phyloP scores from a whole-genome alignment of 2,888 invertebrate genomes.

The Amaurobius ferox region DNA sequence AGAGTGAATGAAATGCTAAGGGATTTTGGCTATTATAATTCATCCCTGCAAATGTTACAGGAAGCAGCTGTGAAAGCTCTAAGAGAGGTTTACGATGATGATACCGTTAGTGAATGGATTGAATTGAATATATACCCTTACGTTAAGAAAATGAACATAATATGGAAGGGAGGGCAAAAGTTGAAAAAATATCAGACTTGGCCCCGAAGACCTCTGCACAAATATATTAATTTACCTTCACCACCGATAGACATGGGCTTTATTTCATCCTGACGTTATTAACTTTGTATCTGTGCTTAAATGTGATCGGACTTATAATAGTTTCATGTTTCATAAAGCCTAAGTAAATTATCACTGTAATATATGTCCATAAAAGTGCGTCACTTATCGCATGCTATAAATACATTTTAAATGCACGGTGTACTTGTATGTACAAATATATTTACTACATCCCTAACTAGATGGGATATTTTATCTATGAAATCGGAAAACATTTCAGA shows the following conservation, averaged over 20 bases:
- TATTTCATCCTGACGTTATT: conserved; percentile 50
- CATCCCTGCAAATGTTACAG: conserved; percentile 68
- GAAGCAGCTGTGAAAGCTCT: conserved; percentile 80
- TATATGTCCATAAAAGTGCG: too few species aligned
- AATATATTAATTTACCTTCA: conserved; percentile 22
- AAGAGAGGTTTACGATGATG: conserved; percentile 79
- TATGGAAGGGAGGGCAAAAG: conserved; percentile 65
- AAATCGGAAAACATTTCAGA: too few species aligned
- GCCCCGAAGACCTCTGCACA: conserved; percentile 73
- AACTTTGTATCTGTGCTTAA: conserved; percentile 34
- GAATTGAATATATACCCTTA: conserved; percentile 75
- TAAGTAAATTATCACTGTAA: neutral
- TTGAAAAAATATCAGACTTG: conserved; percentile 72
- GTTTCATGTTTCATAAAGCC: conserved; percentile 29
- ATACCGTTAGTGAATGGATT: conserved; percentile 75
- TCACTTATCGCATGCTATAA: too few species aligned
- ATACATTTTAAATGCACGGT: too few species aligned
- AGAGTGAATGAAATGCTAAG: conserved; percentile 76
- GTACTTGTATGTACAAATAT: too few species aligned
- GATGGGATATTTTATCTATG: too few species aligned
- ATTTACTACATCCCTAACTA: too few species aligned
- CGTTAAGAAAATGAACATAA: conserved; percentile 73
- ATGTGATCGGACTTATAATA: conserved; percentile 60
- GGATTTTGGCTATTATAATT: conserved; percentile 72
- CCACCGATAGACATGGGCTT: conserved; percentile 44